phyloP scores from a whole-genome alignment of 1,140 invertebrate species.

The Bombus ignitus region DNA sequence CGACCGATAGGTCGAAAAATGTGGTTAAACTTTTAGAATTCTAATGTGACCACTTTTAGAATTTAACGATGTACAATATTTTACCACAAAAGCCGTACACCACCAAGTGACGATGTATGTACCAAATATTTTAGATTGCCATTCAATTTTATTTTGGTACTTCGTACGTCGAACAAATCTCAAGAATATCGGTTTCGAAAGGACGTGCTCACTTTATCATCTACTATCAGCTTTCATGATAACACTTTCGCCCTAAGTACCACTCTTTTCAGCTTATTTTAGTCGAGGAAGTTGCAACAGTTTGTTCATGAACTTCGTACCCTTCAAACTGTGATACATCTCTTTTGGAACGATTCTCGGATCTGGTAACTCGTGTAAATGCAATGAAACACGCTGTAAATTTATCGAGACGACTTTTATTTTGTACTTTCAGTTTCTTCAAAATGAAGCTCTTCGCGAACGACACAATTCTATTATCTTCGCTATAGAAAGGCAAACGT shows the following conservation, averaged over 20 bases:
- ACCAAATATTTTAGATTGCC: background rate
- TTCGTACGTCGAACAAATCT: background rate
- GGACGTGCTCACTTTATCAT: background rate
- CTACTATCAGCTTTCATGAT: background rate
- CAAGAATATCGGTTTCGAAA: background rate
- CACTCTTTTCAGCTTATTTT: background rate
- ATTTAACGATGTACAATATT: constrained; percentile 1
- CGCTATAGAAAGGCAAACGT: background rate
- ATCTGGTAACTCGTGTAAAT: background rate
- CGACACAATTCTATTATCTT: too few species aligned
- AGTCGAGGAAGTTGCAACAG: background rate
- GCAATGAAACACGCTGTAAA: background rate
- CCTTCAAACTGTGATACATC: background rate
- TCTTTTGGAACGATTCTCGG: background rate
- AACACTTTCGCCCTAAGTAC: background rate
- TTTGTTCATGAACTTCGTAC: background rate
- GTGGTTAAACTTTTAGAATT: constrained; percentile 19
- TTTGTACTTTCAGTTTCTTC: background rate
- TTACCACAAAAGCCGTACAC: background rate
- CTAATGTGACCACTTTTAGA: constrained; percentile 22
- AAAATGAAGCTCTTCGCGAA: background rate
- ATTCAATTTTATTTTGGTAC: background rate
- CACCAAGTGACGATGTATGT: background rate
- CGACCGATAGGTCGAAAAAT: constrained; percentile 27
- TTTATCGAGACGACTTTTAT: background rate